phyloP scores from a whole-genome alignment of 2,797 vertebrate genomes.

The Aulostomus chinensis region DNA sequence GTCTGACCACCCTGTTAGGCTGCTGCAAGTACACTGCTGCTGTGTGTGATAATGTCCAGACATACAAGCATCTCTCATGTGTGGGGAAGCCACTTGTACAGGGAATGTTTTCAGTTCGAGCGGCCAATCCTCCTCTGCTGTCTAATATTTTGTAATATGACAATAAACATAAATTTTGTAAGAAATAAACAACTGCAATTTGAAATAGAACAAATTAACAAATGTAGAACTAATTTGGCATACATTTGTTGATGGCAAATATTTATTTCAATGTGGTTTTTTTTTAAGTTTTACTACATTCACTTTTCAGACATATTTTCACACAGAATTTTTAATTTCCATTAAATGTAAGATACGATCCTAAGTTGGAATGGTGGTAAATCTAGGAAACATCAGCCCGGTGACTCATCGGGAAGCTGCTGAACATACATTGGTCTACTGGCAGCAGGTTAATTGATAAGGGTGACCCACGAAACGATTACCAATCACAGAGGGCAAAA shows the following conservation, averaged over 20 bases:
- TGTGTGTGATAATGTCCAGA: slow-evolving; percentile 67
- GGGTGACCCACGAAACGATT: slow-evolving; percentile 71
- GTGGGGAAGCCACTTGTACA: slow-evolving; percentile 9
- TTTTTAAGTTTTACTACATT: no score
- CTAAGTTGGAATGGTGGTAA: neutral
- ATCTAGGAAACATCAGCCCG: slow-evolving; percentile 30
- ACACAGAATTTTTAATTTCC: no score
- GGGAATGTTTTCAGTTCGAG: slow-evolving; percentile 30
- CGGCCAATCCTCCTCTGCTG: neutral
- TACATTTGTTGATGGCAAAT: no score
- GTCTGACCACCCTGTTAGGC: slow-evolving; percentile 65
- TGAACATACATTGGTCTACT: slow-evolving; percentile 38
- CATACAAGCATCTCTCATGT: slow-evolving; percentile 10
- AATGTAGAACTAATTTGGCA: no score
- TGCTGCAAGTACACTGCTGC: slow-evolving; percentile 30
- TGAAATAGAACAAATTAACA: no score
- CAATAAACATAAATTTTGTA: no score
- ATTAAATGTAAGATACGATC: neutral
- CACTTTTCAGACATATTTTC: no score
- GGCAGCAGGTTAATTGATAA: slow-evolving; percentile 73
- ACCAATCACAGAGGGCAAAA: slow-evolving; percentile 68
- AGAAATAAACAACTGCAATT: no score
- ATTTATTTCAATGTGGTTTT: no score
- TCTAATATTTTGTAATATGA: no score
- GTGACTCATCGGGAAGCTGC: slow-evolving; percentile 33